phyloP scores from a whole-genome alignment of 2,113 vertebrate species.

The Lates calcarifer region DNA sequence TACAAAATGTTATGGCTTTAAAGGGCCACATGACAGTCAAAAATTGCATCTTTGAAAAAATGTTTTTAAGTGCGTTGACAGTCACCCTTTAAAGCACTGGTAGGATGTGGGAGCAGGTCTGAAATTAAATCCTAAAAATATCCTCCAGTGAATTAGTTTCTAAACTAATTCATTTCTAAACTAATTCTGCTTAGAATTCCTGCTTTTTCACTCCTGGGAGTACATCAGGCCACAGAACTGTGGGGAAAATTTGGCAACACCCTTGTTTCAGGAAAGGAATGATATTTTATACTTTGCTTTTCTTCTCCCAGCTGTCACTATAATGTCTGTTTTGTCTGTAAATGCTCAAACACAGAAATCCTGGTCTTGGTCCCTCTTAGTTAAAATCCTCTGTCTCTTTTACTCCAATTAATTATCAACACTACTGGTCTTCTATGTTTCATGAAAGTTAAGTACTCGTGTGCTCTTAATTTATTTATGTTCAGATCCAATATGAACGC shows the following conservation, averaged over 20 bases:
- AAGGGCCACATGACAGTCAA: not conserved
- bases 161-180: not conserved
- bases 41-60: not conserved
- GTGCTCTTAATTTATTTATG: slow-evolving; percentile 19
- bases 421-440: not conserved
- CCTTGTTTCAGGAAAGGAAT: not conserved
- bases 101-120: not conserved
- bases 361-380: not conserved
- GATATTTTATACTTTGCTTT: not conserved
- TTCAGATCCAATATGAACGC: not conserved
- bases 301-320: not conserved
- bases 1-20: not conserved
- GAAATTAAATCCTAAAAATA: not conserved
- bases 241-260: not conserved
- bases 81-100: not conserved
- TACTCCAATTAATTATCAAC: slow-evolving; percentile 11
- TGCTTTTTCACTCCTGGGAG: not conserved
- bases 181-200: not conserved
- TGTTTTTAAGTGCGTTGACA: not conserved
- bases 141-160: not conserved
- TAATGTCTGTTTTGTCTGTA: not conserved
- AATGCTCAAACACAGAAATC: not conserved
- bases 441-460: not conserved
- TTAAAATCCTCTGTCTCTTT: not conserved
- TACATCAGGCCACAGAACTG: not conserved